Evolutionary conservation across 53 echinoderm and acorn worm species (phyloP).

Genomic region (Pentamera pediparva): DNA sequence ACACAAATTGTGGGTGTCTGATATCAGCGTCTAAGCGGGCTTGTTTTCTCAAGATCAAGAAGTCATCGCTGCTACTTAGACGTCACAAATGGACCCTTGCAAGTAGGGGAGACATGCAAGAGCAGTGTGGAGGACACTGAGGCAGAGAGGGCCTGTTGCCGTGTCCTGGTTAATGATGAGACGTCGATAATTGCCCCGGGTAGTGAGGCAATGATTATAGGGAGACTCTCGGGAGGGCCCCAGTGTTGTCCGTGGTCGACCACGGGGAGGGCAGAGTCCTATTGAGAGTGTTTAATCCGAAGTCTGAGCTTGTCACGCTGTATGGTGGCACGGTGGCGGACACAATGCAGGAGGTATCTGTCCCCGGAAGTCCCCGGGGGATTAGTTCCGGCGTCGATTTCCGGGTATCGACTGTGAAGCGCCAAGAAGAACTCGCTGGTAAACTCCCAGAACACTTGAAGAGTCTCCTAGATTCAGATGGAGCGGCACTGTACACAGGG

Average conservation of each 20-base stretch:
- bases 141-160: not conserved
- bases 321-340: not conserved
- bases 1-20: no score
- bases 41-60: not conserved
- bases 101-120: not conserved
- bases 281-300: no score
- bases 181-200: not conserved
- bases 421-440: no score
- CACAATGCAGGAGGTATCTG: not conserved
- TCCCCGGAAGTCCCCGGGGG: accelerated
- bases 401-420: no score
- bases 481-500: no score
- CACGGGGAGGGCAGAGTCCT: no score
- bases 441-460: no score
- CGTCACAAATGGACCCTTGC: not conserved
- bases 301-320: no score
- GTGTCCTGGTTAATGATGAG: not conserved
- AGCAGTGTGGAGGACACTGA: not conserved
- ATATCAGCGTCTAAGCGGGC: not conserved
- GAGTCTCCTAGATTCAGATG: no score
- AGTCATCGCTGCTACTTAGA: not conserved
- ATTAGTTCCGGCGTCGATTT: no score
- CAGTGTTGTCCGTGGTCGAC: no score
- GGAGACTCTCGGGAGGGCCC: not conserved
- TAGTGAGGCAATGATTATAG: not conserved